Evolutionary conservation across 1,140 invertebrate species (phyloP), one percentile per base, ranked within the genome.

Genomic region (Notospermus geniculatus): DNA sequence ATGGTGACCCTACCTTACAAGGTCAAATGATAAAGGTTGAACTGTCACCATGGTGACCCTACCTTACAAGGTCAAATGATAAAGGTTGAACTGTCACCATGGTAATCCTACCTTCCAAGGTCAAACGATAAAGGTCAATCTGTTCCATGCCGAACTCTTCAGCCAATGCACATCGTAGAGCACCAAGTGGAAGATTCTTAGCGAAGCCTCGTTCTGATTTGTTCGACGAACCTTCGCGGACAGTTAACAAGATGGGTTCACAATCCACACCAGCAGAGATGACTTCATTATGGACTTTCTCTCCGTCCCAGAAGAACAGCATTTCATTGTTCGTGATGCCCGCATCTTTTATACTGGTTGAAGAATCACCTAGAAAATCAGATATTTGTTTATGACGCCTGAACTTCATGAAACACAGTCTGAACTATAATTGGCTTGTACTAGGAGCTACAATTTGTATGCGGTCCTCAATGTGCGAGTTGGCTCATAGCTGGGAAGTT

Each of bases 241-340:
- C 62, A 62, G 65, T 76, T 23, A 78, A 50, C 28, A 66, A 57
- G 11, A 76, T 52, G 32, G 76, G 76, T 57, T 76, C 75, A 62
- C 60, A 59, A 2, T 64, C 63, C 2, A 53, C 19, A 22, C 76
- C 76, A 19, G 56, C 64, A 2, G 60, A 55, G 4, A 77, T 57
- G 23, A 43, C 19, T 23, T 62, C 25, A 41, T 28, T 36, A 67
- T 65, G 60, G 57, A 78, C 75, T 62, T 63, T 41, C 29, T 52
- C 22, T 30, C 76, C 76, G 68, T 78, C 62, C 76, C 75, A 77
- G n/a, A 75, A 61, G 67, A 78, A 75, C 17, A 78, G 56, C 17
- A 68, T 65, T 0, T 64, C 59, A 13, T 62, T 69, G 64, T 71
- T 64, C 11, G 62, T 54, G n/a, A 76, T 58, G n/a, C 41, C 43